Base-by-base conservation (phyloP, 2,888 invertebrate species). In the Loripinus fragilis region DNA sequence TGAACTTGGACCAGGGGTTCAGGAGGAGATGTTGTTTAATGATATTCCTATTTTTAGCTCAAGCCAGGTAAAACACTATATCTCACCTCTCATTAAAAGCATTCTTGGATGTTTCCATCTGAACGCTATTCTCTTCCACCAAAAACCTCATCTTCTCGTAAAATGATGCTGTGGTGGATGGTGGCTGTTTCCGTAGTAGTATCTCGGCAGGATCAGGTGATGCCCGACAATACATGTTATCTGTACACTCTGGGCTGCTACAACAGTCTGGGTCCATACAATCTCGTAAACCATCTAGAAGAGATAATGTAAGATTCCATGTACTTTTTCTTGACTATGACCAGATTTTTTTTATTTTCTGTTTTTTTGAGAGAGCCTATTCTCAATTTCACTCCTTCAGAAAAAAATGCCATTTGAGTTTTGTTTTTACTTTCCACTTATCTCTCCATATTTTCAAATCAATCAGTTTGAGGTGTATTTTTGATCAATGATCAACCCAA, bases 201-300 rank as follows among this genome's bases (percentile, higher is more conserved):
- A 99, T 98, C 94, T 99, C 98, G 25, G 98, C 97, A 0, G 99
- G 99, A 93, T 99, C 98, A 92, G 98, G 98, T 90, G 98, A 98
- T 33, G 98, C 97, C 91, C 98, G 95, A 95, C 99, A 99, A 96
- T 98, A 97, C 91, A 97, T 96, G 94, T 97, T 97, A 91, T 97
- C 97, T 67, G 96, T 95, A 94, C 99, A 99, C 41, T 97, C 97
- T 28, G 97, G 96, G 86, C 96, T 96, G 94, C 83, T 84, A 86
- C 99, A 99, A 94, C 99, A 99, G 94, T 99, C 99, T 93, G 98
- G 98, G 95, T 99, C 99, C 86, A 98, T 97, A 95, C 99, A 99
- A 95, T 99, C 99, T 89, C 96, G 96, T 96, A 99, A 97, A 87
- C 99, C 99, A 95, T 99, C 99, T 99, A 95, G 91, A 74, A 20